Percentiles rank a stretch among this genome's conserved stretches.
Conservation (phyloP, 2,888 invertebrate genomes). For the Meghimatium bilineatum region DNA sequence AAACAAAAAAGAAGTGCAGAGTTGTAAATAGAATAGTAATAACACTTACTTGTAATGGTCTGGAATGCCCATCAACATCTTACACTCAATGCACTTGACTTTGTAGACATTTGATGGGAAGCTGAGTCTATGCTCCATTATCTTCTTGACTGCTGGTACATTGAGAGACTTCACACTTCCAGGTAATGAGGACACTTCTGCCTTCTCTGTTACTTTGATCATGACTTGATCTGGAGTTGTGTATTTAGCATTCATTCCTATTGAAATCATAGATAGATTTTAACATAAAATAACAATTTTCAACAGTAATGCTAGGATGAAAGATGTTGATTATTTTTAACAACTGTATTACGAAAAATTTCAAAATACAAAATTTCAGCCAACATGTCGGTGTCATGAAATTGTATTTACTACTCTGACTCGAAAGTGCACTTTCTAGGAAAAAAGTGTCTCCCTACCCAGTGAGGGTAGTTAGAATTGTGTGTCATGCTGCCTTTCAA, state of each 20-base stretch:
- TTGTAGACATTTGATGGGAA: constrained; percentile 56
- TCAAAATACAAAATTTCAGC: no score
- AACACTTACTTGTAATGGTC: constrained; percentile 86
- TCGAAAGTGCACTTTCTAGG: no score
- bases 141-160: constrained; percentile 69
- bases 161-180: constrained; percentile 70
- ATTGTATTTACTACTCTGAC: no score
- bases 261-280: neutral
- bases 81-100: constrained; percentile 74
- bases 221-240: constrained; percentile 65
- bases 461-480: no score
- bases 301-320: no score
- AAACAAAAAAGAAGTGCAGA: no score
- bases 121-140: constrained; percentile 62
- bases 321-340: no score
- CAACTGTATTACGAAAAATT: neutral
- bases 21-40: neutral
- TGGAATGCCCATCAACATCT: constrained; percentile 66
- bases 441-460: no score
- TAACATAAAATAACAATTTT: no score
- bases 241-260: constrained; percentile 57
- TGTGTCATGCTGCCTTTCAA: no score
- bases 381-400: no score
- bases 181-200: neutral
- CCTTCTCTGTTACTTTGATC: constrained; percentile 65